Base-by-base conservation (phyloP, 2,797 vertebrate genomes). In the Sebastes dallii region DNA sequence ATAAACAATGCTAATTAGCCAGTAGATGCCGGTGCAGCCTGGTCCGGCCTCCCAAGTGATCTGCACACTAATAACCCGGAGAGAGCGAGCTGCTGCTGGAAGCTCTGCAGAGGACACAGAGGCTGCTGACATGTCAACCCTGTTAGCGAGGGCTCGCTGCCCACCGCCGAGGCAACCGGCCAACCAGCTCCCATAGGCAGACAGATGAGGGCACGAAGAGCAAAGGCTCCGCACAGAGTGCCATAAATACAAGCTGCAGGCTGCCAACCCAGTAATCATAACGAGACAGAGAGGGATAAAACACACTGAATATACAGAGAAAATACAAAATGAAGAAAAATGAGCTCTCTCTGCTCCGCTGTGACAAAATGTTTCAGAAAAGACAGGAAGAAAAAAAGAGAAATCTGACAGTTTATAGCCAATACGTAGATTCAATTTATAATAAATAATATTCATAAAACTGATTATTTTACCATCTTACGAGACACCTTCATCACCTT, bases 61-160 rank as follows among this genome's bases (percentile, higher is more conserved):
- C 72, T 89, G 89, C 81, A 85, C 85, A 90, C 84, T 81, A 88
- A 91, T 84, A 75, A 88, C 74, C 83, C 75, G 4, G 36, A 27
- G 24, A 27, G 50, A 54, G 20, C 9, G 36, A 66, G 58, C 61
- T 55, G 56, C 70, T 8, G 61, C 79, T 32, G 39, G 75, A 74
- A 30, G 75, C 78, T 65, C 34, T 3, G 46, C 39, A 75, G 82
- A 82, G 71, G 69, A 82, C 61, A 46, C 74, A 66, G 66, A 59
- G 60, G 72, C 30, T 58, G 75, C 80, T 75, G 86, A 85, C 82
- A 89, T 32, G 64, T 79, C 71, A 24, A 13, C 72, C 25, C 81
- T 27, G 65, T 82, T 75, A 80, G 83, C 36, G 58, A 77, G 69
- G 80, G 76, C 66, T 81, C 55, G 8, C 1, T 80, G 78, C 72